phyloP scores from a whole-genome alignment of 2,888 invertebrate species.

The Megamerina dolium region DNA sequence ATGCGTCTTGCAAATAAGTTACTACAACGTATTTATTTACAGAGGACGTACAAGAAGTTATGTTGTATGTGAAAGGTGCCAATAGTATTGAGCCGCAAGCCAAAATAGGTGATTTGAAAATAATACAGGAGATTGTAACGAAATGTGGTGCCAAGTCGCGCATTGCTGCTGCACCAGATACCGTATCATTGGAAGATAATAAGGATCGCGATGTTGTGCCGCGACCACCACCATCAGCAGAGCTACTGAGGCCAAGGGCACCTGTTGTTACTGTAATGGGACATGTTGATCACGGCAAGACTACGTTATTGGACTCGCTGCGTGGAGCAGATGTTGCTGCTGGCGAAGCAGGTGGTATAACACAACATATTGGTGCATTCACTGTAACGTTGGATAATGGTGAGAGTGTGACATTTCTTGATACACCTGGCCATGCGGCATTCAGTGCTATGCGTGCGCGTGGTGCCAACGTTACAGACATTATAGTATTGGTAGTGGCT shows the following conservation, averaged over 20 bases:
- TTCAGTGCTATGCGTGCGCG: constrained; percentile 89
- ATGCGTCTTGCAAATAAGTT: background rate
- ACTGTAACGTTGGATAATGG: constrained; percentile 67
- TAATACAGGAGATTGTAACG: constrained; percentile 63
- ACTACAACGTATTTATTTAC: constrained; percentile 30
- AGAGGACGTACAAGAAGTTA: constrained; percentile 65
- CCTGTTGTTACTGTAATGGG: constrained; percentile 99
- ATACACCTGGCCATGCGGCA: constrained; percentile 98
- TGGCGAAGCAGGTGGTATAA: constrained; percentile 95
- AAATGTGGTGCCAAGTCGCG: constrained; percentile 62
- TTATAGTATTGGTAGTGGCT: constrained; percentile 92
- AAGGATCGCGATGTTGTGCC: constrained; percentile 55
- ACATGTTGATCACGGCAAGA: constrained; percentile 99
- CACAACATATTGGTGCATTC: constrained; percentile 98
- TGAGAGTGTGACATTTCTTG: constrained; percentile 84
- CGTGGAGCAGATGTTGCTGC: constrained; percentile 81
- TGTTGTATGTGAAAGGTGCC: constrained; percentile 60
- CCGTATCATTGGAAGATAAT: constrained; percentile 22
- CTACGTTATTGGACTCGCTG: constrained; percentile 86
- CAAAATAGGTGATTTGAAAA: constrained; percentile 58
- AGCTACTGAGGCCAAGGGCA: constrained; percentile 65
- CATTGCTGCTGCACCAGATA: constrained; percentile 51
- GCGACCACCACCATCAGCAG: constrained; percentile 60
- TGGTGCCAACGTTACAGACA: constrained; percentile 91
- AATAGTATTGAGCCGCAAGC: constrained; percentile 54